Evolutionary conservation across 92 coral and sea anemone genomes (phyloP).

Genomic region (Siderastrea siderea): DNA sequence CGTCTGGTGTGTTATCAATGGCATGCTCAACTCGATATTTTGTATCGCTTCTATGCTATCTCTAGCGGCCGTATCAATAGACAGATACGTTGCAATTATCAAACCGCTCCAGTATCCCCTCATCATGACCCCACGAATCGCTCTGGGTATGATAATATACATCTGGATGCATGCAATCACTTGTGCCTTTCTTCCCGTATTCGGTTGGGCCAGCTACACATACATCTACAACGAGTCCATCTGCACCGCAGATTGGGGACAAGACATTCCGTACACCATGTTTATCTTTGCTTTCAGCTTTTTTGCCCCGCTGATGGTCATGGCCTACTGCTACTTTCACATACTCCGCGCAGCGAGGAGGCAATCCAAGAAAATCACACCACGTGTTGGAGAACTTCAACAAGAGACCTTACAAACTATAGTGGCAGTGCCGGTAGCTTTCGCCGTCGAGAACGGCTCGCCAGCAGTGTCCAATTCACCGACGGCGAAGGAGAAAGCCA

Average conservation of each 20-base stretch:
- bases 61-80: conserved; percentile 88
- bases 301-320: conserved; percentile 75
- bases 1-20: conserved; percentile 83
- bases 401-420: conserved; percentile 75
- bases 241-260: conserved; percentile 90
- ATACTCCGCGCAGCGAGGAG: conserved; percentile 86
- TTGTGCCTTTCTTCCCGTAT: conserved; percentile 76
- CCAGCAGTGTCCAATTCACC: conserved; percentile 15
- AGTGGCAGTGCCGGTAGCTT: conserved; percentile 65
- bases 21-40: conserved; percentile 82
- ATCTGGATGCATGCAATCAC: conserved; percentile 86
- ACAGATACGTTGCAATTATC: conserved; percentile 86
- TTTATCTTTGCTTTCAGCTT: conserved; percentile 85
- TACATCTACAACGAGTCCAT: conserved; percentile 88
- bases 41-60: conserved; percentile 92
- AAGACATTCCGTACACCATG: conserved; percentile 78
- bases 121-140: conserved; percentile 73
- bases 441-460: neutral
- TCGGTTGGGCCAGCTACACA: conserved; percentile 87
- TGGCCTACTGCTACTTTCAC: conserved; percentile 83
- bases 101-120: conserved; percentile 83
- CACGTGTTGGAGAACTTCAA: conserved; percentile 74
- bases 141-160: conserved; percentile 62
- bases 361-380: conserved; percentile 69
- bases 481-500: conserved; percentile 42